These are phyloP conservation scores for Aphidius colemani DNA, from an alignment of 2,888 invertebrate genomes.

Conservation along the genomic window DNA sequence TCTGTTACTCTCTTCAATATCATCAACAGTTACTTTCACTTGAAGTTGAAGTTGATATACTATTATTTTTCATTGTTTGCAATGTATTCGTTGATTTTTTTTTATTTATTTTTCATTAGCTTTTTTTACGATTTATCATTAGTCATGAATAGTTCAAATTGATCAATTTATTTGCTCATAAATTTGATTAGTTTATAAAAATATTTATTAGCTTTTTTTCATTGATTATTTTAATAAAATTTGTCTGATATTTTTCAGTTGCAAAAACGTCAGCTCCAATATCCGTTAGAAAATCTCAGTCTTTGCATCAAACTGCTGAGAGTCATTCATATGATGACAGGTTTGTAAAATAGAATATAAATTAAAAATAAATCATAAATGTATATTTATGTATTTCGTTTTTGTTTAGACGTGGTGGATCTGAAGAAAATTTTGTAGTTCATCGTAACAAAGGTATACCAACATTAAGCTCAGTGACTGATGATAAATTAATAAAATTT, in stretches of 20 bases:
- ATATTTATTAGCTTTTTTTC: slow-evolving; percentile 11
- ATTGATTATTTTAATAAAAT: slow-evolving; percentile 15
- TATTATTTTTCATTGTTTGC: slow-evolving; percentile 15
- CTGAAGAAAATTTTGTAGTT: slow-evolving; percentile 77
- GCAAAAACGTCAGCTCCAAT: slow-evolving; percentile 53
- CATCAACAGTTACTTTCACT: slow-evolving; percentile 6
- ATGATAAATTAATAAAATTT: slow-evolving; percentile 64
- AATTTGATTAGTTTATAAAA: slow-evolving; percentile 8
- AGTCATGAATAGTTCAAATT: slow-evolving; percentile 17
- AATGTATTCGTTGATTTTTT: slow-evolving; percentile 20
- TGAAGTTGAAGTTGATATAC: not conserved
- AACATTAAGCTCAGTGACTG: slow-evolving; percentile 74
- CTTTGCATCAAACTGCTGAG: slow-evolving; percentile 57
- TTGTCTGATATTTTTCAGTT: slow-evolving; percentile 50
- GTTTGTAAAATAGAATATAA: slow-evolving; percentile 35
- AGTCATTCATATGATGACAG: slow-evolving; percentile 55
- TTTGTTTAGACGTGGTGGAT: slow-evolving; percentile 53
- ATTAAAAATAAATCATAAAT: slow-evolving; percentile 1
- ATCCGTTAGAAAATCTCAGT: slow-evolving; percentile 58
- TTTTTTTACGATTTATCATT: slow-evolving; percentile 17
- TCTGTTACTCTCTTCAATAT: slow-evolving; percentile 21
- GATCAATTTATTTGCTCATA: slow-evolving; percentile 15
- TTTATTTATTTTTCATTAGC: slow-evolving; percentile 16
- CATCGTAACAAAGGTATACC: slow-evolving; percentile 80
- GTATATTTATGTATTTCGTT: not conserved